A percentile compares a stretch with the other conserved stretches of the same genome.
phyloP scores from a whole-genome alignment of 2,888 invertebrate species.

The Andrena flavipes region DNA sequence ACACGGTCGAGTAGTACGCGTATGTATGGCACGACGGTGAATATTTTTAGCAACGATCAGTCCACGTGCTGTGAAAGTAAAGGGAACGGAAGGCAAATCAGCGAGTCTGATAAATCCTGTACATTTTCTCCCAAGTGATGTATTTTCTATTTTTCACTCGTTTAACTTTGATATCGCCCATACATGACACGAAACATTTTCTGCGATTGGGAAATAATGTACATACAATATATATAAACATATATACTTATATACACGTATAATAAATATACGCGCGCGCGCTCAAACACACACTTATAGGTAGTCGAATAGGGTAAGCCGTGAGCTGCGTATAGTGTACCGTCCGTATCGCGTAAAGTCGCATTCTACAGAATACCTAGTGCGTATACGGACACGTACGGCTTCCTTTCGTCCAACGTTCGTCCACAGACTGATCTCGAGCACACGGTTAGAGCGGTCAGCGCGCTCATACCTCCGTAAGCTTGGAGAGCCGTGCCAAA shows the following conservation, averaged over 20 bases:
- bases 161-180: neutral
- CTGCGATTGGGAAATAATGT: constrained; percentile 22
- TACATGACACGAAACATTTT: neutral
- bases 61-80: neutral
- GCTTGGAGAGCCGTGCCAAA: constrained; percentile 38
- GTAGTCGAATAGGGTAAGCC: neutral
- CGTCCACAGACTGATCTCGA: constrained; percentile 24
- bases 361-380: constrained; percentile 10
- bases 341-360: neutral
- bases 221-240: constrained; percentile 19
- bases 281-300: neutral
- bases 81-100: neutral
- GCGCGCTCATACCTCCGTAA: constrained; percentile 4
- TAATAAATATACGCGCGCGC: no score
- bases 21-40: neutral
- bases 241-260: neutral
- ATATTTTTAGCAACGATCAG: neutral
- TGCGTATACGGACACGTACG: constrained; percentile 26
- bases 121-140: constrained; percentile 42
- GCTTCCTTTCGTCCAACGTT: constrained; percentile 26
- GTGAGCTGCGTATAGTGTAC: no score
- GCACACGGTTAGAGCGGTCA: neutral
- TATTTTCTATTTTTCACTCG: constrained; percentile 31
- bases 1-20: neutral
- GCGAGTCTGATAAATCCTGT: constrained; percentile 19